Conservation (phyloP, 2,797 vertebrate genomes). For the Chaenodraco wilsoni region DNA sequence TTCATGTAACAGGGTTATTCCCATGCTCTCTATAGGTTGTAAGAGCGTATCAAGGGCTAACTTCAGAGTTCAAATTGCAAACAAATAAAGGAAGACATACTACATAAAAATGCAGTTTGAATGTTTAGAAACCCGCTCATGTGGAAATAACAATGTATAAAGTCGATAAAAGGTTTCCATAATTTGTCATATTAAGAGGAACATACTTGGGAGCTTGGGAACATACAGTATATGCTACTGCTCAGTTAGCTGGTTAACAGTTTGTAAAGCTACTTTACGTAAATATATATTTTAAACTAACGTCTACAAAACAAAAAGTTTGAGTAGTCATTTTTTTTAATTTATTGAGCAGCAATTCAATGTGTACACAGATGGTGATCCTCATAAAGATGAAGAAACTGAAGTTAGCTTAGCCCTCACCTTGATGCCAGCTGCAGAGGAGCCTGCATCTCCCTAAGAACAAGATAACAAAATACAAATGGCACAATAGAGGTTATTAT, state of each 20-base stretch:
- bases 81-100: no score
- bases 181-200: no score
- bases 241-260: not conserved
- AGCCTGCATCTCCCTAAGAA: conserved; percentile 93
- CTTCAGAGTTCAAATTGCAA: no score
- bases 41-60: no score
- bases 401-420: conserved; percentile 75
- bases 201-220: no score
- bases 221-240: no score
- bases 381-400: not conserved
- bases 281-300: not conserved
- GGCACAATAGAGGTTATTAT: not conserved
- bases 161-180: no score
- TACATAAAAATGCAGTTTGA: no score
- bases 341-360: not conserved
- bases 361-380: not conserved
- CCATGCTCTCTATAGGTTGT: no score
- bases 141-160: no score
- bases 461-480: conserved; percentile 24
- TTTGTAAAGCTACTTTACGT: not conserved
- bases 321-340: not conserved
- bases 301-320: not conserved
- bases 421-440: conserved; percentile 98
- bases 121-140: no score
- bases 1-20: not conserved